phyloP scores from a whole-genome alignment of 2,797 vertebrate species.

The Podarcis lilfordi region DNA sequence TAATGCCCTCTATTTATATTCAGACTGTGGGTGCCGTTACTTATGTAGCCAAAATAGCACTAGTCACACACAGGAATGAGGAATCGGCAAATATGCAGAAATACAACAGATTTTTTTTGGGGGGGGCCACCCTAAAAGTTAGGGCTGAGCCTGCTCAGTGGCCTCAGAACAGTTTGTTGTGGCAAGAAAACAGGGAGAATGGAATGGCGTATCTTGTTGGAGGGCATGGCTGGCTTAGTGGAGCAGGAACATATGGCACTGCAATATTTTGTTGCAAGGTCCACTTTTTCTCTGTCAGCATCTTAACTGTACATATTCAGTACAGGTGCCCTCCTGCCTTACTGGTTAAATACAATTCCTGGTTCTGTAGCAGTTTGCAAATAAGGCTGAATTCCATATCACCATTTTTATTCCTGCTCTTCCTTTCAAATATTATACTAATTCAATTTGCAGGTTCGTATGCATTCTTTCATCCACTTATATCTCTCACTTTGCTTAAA shows the following conservation, averaged over 20 bases:
- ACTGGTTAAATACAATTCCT: background rate
- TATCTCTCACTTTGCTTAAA: background rate
- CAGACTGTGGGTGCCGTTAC: background rate
- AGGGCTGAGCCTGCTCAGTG: background rate
- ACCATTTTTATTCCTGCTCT: background rate
- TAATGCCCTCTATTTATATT: background rate
- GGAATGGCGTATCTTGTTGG: background rate
- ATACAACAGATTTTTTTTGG: background rate
- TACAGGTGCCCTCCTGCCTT: background rate
- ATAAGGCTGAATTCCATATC: background rate
- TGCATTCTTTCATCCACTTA: background rate
- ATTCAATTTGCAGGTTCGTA: background rate
- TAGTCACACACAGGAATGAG: background rate
- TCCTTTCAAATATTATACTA: background rate
- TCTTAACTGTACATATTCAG: background rate
- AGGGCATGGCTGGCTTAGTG: no score
- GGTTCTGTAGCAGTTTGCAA: background rate
- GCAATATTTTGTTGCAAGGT: background rate
- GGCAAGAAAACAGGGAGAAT: background rate
- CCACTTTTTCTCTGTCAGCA: background rate
- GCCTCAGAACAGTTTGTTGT: no score
- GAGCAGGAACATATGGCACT: no score
- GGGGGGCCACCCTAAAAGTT: background rate
- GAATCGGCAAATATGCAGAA: background rate
- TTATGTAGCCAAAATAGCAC: background rate